These are phyloP conservation scores for Colletes collaris DNA, from an alignment of 2,888 invertebrate genomes.

Conservation along the genomic window DNA sequence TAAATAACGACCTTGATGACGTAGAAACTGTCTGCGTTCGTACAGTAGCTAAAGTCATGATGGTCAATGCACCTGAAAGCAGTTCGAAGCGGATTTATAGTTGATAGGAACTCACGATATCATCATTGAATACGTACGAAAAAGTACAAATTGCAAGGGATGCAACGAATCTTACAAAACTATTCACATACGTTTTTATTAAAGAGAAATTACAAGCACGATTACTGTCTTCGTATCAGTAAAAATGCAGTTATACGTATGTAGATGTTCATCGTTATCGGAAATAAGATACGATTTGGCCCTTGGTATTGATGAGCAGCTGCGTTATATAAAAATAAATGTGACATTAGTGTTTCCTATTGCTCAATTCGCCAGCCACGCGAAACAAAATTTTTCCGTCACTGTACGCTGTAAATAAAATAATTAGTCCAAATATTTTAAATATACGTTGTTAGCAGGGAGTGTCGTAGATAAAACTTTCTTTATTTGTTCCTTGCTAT, in stretches of 20 bases:
- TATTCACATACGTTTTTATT: neutral
- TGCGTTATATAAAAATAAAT: slow-evolving; percentile 44
- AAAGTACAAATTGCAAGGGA: neutral
- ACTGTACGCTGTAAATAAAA: neutral
- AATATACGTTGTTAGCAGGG: neutral
- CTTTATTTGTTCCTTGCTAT: neutral
- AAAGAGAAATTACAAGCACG: neutral
- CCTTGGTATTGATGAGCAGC: slow-evolving; percentile 18
- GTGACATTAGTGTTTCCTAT: slow-evolving; percentile 23
- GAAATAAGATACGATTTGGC: slow-evolving; percentile 6
- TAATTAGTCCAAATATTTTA: neutral
- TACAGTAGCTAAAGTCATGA: slow-evolving; percentile 30
- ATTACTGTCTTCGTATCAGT: neutral
- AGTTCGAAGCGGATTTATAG: slow-evolving; percentile 20
- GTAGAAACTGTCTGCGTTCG: slow-evolving; percentile 38
- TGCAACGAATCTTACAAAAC: neutral
- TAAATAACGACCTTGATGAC: slow-evolving; percentile 64
- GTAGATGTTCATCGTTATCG: neutral
- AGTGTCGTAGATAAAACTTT: neutral
- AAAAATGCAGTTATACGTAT: neutral
- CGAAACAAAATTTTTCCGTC: slow-evolving; percentile 23
- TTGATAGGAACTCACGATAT: slow-evolving; percentile 2
- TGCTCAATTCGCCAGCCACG: slow-evolving; percentile 32
- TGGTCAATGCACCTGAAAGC: slow-evolving; percentile 65
- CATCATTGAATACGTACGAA: slow-evolving; percentile 1